phyloP scores from a whole-genome alignment of 2,888 invertebrate genomes.

The Baronia brevicornis region DNA sequence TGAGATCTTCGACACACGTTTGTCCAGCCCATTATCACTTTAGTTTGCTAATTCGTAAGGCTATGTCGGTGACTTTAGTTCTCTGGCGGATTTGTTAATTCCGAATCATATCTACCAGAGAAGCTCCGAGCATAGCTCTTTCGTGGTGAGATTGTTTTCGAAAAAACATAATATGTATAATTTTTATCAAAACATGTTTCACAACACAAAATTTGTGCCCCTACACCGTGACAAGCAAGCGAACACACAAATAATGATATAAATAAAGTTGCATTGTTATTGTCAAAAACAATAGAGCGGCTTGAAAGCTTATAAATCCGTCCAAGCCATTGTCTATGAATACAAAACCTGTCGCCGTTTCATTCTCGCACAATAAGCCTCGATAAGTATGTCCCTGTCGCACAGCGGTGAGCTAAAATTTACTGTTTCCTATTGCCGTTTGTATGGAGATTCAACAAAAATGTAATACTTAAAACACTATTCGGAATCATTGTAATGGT shows the following conservation, averaged over 20 bases:
- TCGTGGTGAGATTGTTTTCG: no score
- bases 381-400: neutral
- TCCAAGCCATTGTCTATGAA: conserved; percentile 10
- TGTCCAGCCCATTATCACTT: no score
- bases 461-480: conserved; percentile 7
- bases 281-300: conserved; percentile 8
- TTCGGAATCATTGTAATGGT: conserved; percentile 4
- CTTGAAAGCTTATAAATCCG: conserved; percentile 12
- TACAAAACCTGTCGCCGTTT: conserved; percentile 10
- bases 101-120: no score
- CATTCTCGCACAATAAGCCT: neutral
- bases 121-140: no score
- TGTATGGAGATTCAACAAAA: conserved; percentile 10
- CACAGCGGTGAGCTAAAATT: conserved; percentile 2
- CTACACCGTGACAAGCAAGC: conserved; percentile 2
- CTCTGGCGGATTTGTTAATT: no score
- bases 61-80: no score
- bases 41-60: no score
- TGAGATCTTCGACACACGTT: no score
- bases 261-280: conserved; percentile 9
- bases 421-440: conserved; percentile 12
- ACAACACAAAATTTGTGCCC: no score
- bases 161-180: no score
- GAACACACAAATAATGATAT: conserved; percentile 8
- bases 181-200: no score